Conservation (phyloP, 2,113 vertebrate species). For the Shinisaurus crocodilurus region DNA sequence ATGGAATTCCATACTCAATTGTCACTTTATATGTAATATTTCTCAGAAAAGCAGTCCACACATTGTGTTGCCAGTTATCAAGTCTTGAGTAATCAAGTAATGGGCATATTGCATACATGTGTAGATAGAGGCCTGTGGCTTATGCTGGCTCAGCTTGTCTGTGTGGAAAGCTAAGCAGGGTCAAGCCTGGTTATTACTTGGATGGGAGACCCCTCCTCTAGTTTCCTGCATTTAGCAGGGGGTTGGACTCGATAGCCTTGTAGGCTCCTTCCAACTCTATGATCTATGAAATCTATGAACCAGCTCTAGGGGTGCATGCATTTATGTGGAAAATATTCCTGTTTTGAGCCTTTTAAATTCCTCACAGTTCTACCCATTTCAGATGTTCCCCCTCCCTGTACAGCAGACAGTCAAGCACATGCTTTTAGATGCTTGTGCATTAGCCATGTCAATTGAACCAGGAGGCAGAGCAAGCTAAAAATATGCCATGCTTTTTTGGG, state of each 20-base stretch:
- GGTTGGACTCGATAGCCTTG: too few species aligned
- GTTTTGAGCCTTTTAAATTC: neutral
- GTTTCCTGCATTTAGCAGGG: too few species aligned
- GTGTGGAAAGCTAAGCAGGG: too few species aligned
- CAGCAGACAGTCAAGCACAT: neutral
- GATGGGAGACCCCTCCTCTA: too few species aligned
- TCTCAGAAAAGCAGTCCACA: neutral
- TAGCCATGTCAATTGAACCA: neutral
- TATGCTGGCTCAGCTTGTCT: too few species aligned
- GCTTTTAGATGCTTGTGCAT: neutral
- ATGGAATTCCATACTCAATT: neutral
- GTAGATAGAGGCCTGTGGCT: too few species aligned
- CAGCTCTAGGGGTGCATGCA: neutral
- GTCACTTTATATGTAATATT: neutral
- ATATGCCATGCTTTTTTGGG: neutral
- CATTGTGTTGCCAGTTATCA: neutral
- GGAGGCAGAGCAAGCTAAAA: neutral
- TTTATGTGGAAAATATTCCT: neutral
- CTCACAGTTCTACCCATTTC: neutral
- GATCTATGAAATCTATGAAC: too few species aligned
- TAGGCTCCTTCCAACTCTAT: too few species aligned
- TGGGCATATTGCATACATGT: neutral
- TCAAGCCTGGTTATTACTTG: too few species aligned
- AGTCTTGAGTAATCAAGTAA: neutral
- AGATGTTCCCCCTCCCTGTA: neutral